These are phyloP conservation scores for Polyergus mexicanus DNA, from an alignment of 1,140 invertebrate species.

Conservation along the genomic window DNA sequence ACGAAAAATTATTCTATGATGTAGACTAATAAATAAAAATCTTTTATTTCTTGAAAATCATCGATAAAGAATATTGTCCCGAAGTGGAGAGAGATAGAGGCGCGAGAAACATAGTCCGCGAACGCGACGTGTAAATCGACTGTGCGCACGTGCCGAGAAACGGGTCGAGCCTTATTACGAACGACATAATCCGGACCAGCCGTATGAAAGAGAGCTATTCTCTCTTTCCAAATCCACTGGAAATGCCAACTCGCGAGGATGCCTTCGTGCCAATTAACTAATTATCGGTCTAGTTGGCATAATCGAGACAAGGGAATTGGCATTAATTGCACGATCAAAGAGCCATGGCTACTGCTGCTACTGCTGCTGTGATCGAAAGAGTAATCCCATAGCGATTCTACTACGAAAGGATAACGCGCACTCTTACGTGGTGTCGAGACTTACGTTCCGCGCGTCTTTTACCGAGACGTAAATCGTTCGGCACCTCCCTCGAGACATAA, in stretches of 20 bases:
- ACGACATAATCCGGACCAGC: slow-evolving; percentile 53
- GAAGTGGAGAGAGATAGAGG: not conserved
- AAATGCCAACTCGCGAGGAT: slow-evolving; percentile 40
- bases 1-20: slow-evolving; percentile 1
- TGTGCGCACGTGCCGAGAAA: slow-evolving; percentile 53
- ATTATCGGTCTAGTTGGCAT: slow-evolving; percentile 55
- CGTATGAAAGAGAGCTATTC: not conserved
- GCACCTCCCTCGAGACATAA: slow-evolving; percentile 11
- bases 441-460: slow-evolving; percentile 13
- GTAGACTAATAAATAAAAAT: not conserved
- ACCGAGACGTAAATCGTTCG: slow-evolving; percentile 14
- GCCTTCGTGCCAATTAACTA: slow-evolving; percentile 63
- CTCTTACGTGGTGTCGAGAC: not conserved
- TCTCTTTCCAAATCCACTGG: slow-evolving; percentile 45
- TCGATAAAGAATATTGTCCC: not conserved
- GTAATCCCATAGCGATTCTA: not conserved
- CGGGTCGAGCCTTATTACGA: slow-evolving; percentile 55
- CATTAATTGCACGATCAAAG: slow-evolving; percentile 75
- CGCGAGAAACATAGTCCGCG: not conserved
- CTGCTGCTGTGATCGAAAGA: not conserved
- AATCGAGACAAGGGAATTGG: slow-evolving; percentile 34
- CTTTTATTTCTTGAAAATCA: slow-evolving; percentile 34
- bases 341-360: not conserved
- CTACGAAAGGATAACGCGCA: not conserved
- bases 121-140: slow-evolving; percentile 45